These are phyloP conservation scores for Glossophaga mutica DNA, from an alignment of 2,797 vertebrate genomes.

Conservation along the genomic window DNA sequence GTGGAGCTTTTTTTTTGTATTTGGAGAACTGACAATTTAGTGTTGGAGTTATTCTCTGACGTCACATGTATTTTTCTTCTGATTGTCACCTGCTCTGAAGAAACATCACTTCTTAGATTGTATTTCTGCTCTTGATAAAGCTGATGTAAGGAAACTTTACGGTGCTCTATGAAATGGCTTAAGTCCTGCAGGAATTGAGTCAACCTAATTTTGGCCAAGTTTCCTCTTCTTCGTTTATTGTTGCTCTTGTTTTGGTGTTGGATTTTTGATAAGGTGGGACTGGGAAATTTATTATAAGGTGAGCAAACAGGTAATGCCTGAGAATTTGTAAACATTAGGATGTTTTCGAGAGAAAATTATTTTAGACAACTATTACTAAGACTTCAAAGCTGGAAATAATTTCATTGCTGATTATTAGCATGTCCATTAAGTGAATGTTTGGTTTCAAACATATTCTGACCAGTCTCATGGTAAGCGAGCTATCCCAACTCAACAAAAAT, in stretches of 20 bases:
- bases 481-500: background rate
- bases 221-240: background rate
- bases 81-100: background rate
- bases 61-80: background rate
- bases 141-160: background rate
- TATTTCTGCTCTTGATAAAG: background rate
- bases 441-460: conserved; percentile 19
- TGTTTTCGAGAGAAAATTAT: conserved; percentile 4
- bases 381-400: conserved; percentile 15
- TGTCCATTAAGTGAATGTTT: background rate
- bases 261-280: background rate
- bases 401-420: conserved; percentile 22
- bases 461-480: background rate
- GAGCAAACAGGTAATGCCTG: background rate
- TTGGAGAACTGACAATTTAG: background rate
- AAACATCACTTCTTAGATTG: background rate
- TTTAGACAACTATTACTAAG: background rate
- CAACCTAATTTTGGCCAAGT: background rate
- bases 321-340: conserved; percentile 14
- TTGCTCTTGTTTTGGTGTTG: background rate
- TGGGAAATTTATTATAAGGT: background rate
- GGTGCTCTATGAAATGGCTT: background rate
- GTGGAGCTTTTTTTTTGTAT: background rate
- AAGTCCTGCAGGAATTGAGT: background rate
- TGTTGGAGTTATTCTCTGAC: background rate